phyloP scores from a whole-genome alignment of 1,140 invertebrate species.

The Philopotamus ludificatus region DNA sequence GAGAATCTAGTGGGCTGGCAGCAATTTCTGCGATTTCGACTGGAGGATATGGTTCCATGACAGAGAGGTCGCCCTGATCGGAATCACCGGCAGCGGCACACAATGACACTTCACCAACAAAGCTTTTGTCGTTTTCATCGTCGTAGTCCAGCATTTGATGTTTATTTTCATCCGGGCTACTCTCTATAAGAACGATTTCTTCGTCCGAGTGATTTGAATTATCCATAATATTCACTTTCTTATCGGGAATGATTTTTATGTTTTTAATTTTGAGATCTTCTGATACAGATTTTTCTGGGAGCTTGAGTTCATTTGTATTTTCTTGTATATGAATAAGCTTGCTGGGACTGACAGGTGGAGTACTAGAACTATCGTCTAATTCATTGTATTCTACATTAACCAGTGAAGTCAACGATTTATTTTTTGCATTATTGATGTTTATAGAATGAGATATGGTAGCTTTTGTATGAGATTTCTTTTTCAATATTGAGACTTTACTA shows the following conservation, averaged over 20 bases:
- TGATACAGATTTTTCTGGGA: constrained; percentile 41
- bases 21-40: constrained; percentile 57
- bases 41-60: constrained; percentile 60
- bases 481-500: constrained; percentile 59
- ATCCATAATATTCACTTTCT: constrained; percentile 28
- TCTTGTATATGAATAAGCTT: constrained; percentile 42
- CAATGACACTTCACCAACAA: constrained; percentile 61
- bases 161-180: constrained; percentile 47
- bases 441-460: constrained; percentile 54
- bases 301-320: constrained; percentile 39
- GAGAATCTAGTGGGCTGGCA: constrained; percentile 59
- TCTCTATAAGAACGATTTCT: constrained; percentile 46
- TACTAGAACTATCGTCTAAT: constrained; percentile 62
- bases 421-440: constrained; percentile 51
- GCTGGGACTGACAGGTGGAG: constrained; percentile 57
- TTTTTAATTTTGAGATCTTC: constrained; percentile 26
- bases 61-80: constrained; percentile 59
- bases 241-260: constrained; percentile 6
- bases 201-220: constrained; percentile 30
- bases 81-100: constrained; percentile 57
- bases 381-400: constrained; percentile 65
- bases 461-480: constrained; percentile 54
- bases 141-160: constrained; percentile 59
- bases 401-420: constrained; percentile 51
- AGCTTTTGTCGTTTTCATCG: constrained; percentile 60